Conservation (phyloP, 2,888 invertebrate species). For the Plagodis dolabraria region DNA sequence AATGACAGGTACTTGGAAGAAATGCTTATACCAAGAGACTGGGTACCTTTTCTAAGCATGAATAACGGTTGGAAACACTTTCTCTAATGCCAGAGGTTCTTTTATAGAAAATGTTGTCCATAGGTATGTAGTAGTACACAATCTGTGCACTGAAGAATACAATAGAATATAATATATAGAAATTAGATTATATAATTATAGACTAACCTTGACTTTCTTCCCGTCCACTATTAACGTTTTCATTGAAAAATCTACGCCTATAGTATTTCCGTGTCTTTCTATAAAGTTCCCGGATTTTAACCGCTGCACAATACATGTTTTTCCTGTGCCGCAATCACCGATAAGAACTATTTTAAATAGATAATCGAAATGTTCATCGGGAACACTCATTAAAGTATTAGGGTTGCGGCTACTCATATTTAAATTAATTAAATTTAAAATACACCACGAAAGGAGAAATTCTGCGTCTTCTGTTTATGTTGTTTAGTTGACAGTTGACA, state of each 20-base stretch:
- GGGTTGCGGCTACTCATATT: constrained; percentile 91
- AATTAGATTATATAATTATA: constrained; percentile 46
- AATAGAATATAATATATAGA: too few species aligned
- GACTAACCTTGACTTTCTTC: constrained; percentile 95
- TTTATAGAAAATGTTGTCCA: too few species aligned
- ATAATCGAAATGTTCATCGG: constrained; percentile 95
- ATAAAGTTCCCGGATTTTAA: constrained; percentile 98
- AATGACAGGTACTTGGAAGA: too few species aligned
- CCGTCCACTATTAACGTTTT: constrained; percentile 97
- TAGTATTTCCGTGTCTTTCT: constrained; percentile 97
- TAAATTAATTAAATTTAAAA: constrained; percentile 50
- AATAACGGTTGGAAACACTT: constrained; percentile 9
- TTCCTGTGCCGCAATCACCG: constrained; percentile 95
- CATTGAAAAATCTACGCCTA: constrained; percentile 99
- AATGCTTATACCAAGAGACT: too few species aligned
- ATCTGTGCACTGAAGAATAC: constrained; percentile 9
- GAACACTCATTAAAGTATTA: constrained; percentile 89
- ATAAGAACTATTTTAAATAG: constrained; percentile 97
- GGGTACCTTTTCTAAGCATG: too few species aligned
- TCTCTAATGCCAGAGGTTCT: neutral
- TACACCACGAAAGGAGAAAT: constrained; percentile 33
- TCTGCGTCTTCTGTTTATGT: constrained; percentile 51
- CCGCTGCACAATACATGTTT: constrained; percentile 97
- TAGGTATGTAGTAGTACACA: neutral
- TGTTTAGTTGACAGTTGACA: too few species aligned